Conservation (phyloP, 2,113 vertebrate genomes). For the Lichenostomus cassidix region DNA sequence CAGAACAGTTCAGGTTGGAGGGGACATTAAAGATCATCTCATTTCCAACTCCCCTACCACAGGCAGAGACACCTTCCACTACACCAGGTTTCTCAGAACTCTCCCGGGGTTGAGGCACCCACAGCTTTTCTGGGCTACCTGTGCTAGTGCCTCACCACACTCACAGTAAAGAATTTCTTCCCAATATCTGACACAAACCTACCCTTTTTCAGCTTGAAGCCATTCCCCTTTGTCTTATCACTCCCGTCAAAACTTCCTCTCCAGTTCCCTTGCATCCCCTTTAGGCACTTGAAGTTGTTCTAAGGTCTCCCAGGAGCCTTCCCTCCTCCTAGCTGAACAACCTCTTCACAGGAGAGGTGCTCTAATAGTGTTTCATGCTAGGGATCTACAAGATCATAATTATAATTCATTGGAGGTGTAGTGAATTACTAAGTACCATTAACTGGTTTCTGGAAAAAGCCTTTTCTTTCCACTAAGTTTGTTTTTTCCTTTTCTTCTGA, state of each 20-base stretch:
- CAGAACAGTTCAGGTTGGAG: background rate
- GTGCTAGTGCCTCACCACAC: background rate
- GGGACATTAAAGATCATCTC: background rate
- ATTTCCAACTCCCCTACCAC: background rate
- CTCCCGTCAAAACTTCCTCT: background rate
- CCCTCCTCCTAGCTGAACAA: background rate
- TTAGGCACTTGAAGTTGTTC: background rate
- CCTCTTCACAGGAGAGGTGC: background rate
- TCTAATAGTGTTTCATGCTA: background rate
- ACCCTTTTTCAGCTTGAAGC: background rate
- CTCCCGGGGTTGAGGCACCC: background rate
- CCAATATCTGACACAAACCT: background rate
- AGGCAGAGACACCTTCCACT: background rate
- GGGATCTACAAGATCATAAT: background rate
- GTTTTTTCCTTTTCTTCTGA: constrained; percentile 46
- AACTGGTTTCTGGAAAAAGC: background rate
- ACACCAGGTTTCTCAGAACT: background rate
- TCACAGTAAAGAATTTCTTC: background rate
- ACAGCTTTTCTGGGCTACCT: background rate
- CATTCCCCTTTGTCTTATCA: background rate
- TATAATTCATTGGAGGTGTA: constrained; percentile 21
- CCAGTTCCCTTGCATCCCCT: background rate
- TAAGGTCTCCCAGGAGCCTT: background rate
- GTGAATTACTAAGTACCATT: constrained; percentile 49
- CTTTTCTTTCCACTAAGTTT: constrained; percentile 53